Evolutionary conservation across 2,113 vertebrate species (phyloP).

Genomic region (Dasyurus viverrinus): DNA sequence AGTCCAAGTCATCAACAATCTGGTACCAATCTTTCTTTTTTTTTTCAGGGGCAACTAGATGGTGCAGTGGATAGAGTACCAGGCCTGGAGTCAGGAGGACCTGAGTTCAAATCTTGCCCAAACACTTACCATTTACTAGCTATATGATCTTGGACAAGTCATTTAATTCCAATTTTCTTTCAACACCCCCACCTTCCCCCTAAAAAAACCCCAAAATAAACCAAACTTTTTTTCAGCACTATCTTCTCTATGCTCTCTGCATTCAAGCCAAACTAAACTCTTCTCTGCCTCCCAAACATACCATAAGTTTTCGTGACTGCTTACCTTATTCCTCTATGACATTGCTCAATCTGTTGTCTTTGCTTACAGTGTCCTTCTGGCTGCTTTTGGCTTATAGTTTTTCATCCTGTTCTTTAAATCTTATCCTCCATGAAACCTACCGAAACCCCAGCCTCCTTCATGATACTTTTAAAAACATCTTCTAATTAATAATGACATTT

Average conservation of each 20-base stretch:
- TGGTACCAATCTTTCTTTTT: background rate
- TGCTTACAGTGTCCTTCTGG: background rate
- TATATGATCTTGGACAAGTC: too few relatives aligned
- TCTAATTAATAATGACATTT: background rate
- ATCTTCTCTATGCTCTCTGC: background rate
- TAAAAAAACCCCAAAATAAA: too few relatives aligned
- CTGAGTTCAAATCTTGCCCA: too few relatives aligned
- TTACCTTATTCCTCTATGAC: background rate
- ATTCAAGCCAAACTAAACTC: background rate
- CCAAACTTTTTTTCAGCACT: background rate
- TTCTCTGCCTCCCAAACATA: background rate
- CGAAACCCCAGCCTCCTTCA: background rate
- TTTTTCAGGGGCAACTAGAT: too few relatives aligned
- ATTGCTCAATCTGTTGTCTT: background rate
- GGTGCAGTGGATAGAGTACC: too few relatives aligned
- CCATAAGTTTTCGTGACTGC: background rate
- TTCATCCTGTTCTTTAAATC: background rate
- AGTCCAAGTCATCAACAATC: background rate
- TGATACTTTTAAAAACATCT: background rate
- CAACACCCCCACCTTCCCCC: too few relatives aligned
- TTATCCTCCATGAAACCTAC: background rate
- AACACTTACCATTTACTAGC: too few relatives aligned
- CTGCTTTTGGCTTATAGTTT: background rate
- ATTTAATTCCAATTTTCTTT: too few relatives aligned
- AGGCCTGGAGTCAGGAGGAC: too few relatives aligned